Conservation (phyloP, 2,113 vertebrate species). For the Rhinoderma darwinii region DNA sequence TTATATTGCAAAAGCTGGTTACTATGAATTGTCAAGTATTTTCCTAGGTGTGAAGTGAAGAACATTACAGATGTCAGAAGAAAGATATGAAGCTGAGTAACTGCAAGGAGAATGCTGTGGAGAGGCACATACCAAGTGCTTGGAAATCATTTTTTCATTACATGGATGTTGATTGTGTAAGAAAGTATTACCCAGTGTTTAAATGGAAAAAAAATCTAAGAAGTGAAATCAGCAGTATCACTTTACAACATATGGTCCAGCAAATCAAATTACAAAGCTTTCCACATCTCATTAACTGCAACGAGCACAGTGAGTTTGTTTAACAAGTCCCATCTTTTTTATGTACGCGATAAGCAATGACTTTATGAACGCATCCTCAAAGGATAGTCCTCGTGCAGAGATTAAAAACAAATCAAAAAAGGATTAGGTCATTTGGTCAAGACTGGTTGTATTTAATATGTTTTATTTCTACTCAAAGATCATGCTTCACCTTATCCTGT, state of each 20-base stretch:
- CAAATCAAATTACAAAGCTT: conserved; percentile 87
- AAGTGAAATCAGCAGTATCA: conserved; percentile 84
- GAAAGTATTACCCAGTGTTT: conserved; percentile 85
- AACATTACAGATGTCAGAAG: conserved; percentile 92
- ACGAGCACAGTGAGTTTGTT: conserved; percentile 81
- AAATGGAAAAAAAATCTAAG: conserved; percentile 81
- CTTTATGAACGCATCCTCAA: conserved; percentile 78
- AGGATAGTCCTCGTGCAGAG: conserved; percentile 76
- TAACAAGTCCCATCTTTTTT: conserved; percentile 83
- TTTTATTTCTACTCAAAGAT: conserved; percentile 70
- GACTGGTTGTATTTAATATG: conserved; percentile 70
- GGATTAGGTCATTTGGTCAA: conserved; percentile 81
- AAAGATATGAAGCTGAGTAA: conserved; percentile 85
- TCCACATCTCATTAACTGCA: conserved; percentile 87
- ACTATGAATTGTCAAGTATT: conserved; percentile 83
- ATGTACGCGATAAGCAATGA: conserved; percentile 77
- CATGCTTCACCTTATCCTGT: conserved; percentile 70
- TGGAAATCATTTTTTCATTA: conserved; percentile 89
- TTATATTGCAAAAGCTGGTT: conserved; percentile 66
- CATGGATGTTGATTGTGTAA: conserved; percentile 85
- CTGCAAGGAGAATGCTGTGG: conserved; percentile 89
- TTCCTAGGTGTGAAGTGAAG: conserved; percentile 85
- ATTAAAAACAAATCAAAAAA: conserved; percentile 81
- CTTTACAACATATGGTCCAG: conserved; percentile 83
- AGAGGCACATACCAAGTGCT: conserved; percentile 83